A percentile compares a stretch with the other conserved stretches of the same genome.
Conservation (phyloP, 2,113 vertebrate species). For the Coptodon bakossiorum region DNA sequence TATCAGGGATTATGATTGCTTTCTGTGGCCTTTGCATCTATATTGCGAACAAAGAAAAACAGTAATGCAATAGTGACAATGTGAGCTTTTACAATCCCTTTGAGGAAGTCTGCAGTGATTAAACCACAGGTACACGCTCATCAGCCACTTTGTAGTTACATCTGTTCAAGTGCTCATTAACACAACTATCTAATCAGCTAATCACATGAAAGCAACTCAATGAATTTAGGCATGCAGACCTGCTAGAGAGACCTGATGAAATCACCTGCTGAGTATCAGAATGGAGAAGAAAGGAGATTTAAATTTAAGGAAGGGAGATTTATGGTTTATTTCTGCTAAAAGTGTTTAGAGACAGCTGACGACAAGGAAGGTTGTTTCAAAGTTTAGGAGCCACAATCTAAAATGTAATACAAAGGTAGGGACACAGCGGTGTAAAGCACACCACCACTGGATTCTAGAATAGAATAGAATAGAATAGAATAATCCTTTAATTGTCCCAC, state of each 20-base stretch:
- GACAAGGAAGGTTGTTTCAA: background rate
- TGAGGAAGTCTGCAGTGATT: background rate
- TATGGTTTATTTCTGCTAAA: background rate
- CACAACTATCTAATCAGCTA: background rate
- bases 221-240: background rate
- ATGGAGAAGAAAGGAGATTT: background rate
- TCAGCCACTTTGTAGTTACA: background rate
- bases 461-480: too few relatives aligned
- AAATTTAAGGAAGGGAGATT: background rate
- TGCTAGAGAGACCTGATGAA: background rate
- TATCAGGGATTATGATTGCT: background rate
- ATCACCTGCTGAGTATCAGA: background rate
- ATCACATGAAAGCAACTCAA: background rate
- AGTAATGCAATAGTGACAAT: background rate
- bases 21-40: background rate
- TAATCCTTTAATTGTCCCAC: too few relatives aligned
- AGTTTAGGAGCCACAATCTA: background rate
- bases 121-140: background rate
- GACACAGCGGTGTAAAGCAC: background rate
- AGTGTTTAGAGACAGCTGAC: background rate
- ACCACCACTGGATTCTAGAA: background rate
- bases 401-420: background rate
- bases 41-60: background rate
- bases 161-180: background rate
- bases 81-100: background rate